Percentiles rank a stretch among this genome's conserved stretches.
Conservation (phyloP, 2,888 invertebrate genomes). For the Thalpophila matura region DNA sequence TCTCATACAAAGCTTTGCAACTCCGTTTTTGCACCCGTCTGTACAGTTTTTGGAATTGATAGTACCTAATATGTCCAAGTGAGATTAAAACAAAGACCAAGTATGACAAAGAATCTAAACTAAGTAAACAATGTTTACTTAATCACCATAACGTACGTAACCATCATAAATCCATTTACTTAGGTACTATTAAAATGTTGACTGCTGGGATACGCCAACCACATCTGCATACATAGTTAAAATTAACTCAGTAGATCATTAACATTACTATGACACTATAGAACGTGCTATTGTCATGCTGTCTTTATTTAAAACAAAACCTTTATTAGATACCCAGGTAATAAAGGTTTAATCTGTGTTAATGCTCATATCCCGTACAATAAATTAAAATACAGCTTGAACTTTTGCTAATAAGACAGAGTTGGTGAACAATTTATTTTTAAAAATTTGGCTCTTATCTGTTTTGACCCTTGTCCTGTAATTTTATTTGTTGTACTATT, state of each 20-base stretch:
- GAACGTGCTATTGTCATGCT: conserved; percentile 6
- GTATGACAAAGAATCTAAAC: neutral
- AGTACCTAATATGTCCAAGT: neutral
- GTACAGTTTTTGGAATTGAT: neutral
- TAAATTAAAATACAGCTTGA: neutral
- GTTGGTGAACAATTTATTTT: neutral
- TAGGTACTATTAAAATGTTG: conserved; percentile 20
- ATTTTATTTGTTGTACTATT: too few species aligned
- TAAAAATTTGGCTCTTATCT: neutral
- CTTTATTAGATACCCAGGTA: conserved; percentile 1
- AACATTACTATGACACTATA: conserved; percentile 34
- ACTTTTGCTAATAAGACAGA: neutral
- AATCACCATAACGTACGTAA: conserved; percentile 7
- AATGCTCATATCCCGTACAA: conserved; percentile 2
- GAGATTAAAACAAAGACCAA: conserved; percentile 2
- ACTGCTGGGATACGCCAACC: conserved; percentile 10
- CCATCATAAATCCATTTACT: conserved; percentile 8
- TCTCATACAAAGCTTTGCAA: too few species aligned
- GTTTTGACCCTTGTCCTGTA: neutral
- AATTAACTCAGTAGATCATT: conserved; percentile 35
- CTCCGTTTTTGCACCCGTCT: too few species aligned
- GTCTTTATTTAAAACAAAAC: conserved; percentile 8
- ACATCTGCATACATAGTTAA: conserved; percentile 36
- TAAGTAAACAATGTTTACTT: conserved; percentile 3
- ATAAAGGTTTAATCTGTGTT: too few species aligned